A percentile compares a stretch with the other conserved stretches of the same genome.
Evolutionary conservation across 1,140 invertebrate genomes (phyloP).

Genomic region (Leptinotarsa defecta): DNA sequence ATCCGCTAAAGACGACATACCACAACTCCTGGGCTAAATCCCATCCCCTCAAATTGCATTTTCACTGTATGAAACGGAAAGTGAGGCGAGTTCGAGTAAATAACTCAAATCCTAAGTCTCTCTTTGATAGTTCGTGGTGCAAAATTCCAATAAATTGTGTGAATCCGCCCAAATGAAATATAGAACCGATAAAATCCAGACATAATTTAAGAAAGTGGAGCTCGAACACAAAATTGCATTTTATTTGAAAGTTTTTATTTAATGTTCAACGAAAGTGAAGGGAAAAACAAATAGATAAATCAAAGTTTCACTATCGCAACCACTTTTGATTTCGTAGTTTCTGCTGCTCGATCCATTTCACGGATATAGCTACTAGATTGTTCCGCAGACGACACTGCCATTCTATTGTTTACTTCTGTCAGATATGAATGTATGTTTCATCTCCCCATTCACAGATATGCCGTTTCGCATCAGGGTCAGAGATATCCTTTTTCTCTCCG

Average conservation of each 20-base stretch:
- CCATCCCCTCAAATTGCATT: constrained; percentile 4
- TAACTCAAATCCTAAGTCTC: constrained; percentile 21
- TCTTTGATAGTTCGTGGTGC: constrained; percentile 16
- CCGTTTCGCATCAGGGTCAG: constrained; percentile 12
- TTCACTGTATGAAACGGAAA: constrained; percentile 15
- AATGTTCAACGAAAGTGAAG: constrained; percentile 37
- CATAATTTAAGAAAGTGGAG: constrained; percentile 23
- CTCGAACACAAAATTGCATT: constrained; percentile 16
- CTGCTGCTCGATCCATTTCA: constrained; percentile 35
- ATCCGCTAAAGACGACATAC: neutral
- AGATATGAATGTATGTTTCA: constrained; percentile 40
- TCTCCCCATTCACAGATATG: constrained; percentile 26
- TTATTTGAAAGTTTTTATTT: constrained; percentile 38
- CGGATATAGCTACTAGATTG: constrained; percentile 28
- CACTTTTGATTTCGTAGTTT: constrained; percentile 43
- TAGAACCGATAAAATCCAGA: constrained; percentile 21
- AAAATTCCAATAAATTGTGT: constrained; percentile 23
- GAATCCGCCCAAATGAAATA: constrained; percentile 17
- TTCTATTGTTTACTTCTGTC: constrained; percentile 39
- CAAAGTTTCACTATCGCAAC: constrained; percentile 45
- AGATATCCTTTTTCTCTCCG: constrained; percentile 12
- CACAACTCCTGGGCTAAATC: neutral
- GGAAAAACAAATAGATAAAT: constrained; percentile 42
- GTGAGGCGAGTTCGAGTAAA: constrained; percentile 17
- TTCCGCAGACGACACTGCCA: constrained; percentile 27